phyloP scores from a whole-genome alignment of 2,797 vertebrate species.

The Okamejei kenojei region DNA sequence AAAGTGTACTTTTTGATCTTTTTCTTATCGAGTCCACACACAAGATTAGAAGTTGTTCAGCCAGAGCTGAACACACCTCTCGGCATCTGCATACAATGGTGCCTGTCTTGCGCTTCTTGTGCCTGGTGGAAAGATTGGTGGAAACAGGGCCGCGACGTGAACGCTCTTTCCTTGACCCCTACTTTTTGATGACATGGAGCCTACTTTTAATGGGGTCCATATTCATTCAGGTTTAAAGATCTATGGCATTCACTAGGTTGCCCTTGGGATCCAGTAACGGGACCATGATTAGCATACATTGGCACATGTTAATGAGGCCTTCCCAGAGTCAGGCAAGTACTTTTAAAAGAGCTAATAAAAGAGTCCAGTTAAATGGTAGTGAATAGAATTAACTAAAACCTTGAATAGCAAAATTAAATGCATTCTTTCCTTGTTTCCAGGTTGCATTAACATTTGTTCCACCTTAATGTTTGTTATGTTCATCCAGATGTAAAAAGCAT shows the following conservation, averaged over 20 bases:
- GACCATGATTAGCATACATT: neutral
- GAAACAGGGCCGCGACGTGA: too few species aligned
- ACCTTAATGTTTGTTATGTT: neutral
- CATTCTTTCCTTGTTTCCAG: neutral
- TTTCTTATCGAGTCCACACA: too few species aligned
- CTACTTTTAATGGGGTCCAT: neutral
- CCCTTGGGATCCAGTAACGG: neutral
- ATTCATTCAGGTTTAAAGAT: neutral
- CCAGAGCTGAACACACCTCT: too few species aligned
- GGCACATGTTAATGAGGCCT: neutral
- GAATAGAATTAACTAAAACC: neutral
- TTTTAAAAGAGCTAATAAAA: neutral
- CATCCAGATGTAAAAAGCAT: neutral
- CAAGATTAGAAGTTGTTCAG: too few species aligned
- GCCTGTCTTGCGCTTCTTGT: too few species aligned
- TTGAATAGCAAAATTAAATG: neutral
- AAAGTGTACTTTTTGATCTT: neutral
- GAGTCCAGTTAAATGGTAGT: neutral
- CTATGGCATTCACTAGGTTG: neutral
- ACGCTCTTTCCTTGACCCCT: too few species aligned
- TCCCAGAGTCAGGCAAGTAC: neutral
- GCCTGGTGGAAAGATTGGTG: too few species aligned
- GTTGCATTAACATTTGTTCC: neutral
- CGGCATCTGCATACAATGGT: too few species aligned
- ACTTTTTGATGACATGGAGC: too few species aligned